A percentile compares a stretch with the other conserved stretches of the same genome.
phyloP scores from a whole-genome alignment of 2,888 invertebrate genomes.

The Drosophila silvestris region DNA sequence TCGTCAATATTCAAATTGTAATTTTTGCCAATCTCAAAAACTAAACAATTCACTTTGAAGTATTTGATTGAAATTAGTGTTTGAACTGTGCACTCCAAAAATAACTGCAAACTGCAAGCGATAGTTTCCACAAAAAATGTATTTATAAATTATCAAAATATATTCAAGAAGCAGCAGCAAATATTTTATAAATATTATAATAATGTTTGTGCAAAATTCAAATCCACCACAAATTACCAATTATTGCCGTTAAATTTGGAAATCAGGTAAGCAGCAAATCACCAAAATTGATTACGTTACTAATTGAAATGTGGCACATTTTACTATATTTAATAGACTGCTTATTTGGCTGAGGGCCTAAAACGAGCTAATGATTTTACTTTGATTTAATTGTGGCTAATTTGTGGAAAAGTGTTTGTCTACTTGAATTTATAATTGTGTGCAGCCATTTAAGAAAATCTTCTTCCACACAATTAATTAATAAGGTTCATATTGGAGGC shows the following conservation, averaged over 20 bases:
- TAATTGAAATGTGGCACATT: conserved; percentile 1
- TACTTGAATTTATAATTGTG: background rate
- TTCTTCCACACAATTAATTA: background rate
- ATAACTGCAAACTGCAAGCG: background rate
- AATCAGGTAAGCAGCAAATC: conserved; percentile 54
- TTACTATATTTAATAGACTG: background rate
- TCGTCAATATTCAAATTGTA: background rate
- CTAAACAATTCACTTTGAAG: background rate
- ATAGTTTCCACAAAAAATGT: background rate
- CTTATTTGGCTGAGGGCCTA: conserved; percentile 14
- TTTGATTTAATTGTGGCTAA: background rate
- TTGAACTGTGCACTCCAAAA: background rate
- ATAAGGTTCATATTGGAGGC: background rate
- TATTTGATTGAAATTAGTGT: background rate
- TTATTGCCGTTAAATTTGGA: conserved; percentile 22
- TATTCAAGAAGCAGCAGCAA: background rate
- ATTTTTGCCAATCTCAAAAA: background rate
- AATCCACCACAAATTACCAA: conserved; percentile 28
- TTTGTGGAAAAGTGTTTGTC: background rate
- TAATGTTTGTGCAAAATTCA: conserved; percentile 40
- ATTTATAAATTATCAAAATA: background rate
- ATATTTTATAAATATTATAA: conserved; percentile 5
- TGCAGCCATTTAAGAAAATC: background rate
- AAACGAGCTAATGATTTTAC: background rate
- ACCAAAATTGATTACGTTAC: background rate